A percentile compares a stretch with the other conserved stretches of the same genome.
Evolutionary conservation across 1,140 invertebrate genomes (phyloP).

Genomic region (Drosophila subpulchrella): DNA sequence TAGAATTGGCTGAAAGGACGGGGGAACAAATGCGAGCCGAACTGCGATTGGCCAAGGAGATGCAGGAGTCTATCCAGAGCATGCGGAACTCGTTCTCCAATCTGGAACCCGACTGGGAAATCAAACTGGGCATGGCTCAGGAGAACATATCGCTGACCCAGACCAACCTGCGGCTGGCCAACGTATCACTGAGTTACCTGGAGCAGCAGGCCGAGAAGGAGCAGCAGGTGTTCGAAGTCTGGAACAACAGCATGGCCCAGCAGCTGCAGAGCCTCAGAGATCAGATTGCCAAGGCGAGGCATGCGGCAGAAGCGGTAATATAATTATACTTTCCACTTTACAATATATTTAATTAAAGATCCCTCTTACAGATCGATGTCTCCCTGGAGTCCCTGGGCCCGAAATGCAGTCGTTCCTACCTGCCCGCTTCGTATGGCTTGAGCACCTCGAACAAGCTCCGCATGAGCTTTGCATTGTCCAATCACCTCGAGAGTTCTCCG

Average conservation of each 20-base stretch:
- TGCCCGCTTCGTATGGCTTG: conserved; percentile 87
- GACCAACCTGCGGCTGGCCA: conserved; percentile 79
- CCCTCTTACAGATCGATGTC: conserved; percentile 89
- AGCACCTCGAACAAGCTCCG: conserved; percentile 89
- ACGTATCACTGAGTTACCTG: conserved; percentile 85
- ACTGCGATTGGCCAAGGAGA: conserved; percentile 85
- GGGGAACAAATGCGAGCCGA: conserved; percentile 85
- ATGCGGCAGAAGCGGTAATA: conserved; percentile 91
- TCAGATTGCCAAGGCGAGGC: conserved; percentile 91
- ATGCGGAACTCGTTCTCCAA: conserved; percentile 85
- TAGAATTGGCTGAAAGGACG: conserved; percentile 84
- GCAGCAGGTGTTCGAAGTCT: conserved; percentile 86
- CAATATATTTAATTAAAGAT: background rate
- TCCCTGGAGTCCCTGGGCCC: conserved; percentile 88
- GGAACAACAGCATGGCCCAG: conserved; percentile 87
- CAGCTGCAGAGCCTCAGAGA: conserved; percentile 89
- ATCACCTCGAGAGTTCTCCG: conserved; percentile 79
- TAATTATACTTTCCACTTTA: background rate
- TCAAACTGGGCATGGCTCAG: conserved; percentile 84
- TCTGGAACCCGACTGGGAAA: conserved; percentile 86
- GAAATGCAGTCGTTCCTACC: conserved; percentile 91
- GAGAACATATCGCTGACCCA: conserved; percentile 79
- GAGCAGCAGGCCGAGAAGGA: conserved; percentile 85
- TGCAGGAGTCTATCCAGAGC: conserved; percentile 85
- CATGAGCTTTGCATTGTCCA: conserved; percentile 88